Evolutionary conservation across 2,888 invertebrate genomes (phyloP), one percentile per base, ranked within the genome.

Genomic region (Carpatolechia fugitivella): DNA sequence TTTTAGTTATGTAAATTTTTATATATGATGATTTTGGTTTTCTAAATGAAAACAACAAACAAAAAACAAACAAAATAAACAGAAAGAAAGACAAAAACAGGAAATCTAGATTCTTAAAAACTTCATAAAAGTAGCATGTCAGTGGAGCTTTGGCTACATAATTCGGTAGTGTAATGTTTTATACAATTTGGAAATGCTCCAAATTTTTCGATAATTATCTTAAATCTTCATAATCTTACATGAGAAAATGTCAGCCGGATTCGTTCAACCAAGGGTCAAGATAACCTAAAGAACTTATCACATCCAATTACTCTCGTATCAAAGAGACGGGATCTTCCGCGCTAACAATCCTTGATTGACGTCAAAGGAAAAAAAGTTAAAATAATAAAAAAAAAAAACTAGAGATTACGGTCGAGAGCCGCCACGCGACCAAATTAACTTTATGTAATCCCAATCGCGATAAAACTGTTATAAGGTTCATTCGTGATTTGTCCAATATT

Each of bases 371-470:
- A 44, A 44, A 78, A 63, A 60, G 60, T 58, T 68, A 68, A 29
- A 44, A 13, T 64, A 66, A 13, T 64, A 66, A 60, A 60, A 55
- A 60, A 60, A 65, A 63, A 72, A 69, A 75, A 65, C 63, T 41
- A 31, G 57, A 68, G 72, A 73, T 72, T 68, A 68, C 60, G 68
- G 72, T 70, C 66, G 58, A 65, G 68, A 71, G 72, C 62, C 56
- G 84, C 78, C 88, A 87, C 88, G 88, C 80, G 89, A 80, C 83
- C 74, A 76, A 85, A 85, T 88, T 88, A 85, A 88, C 85, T 86
- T 78, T 66, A 66, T 84, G 86, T 88, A 82, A 87, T 87, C 54
- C 57, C 50, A 11, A 47, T 52, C 47, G 29, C 36, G 55, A 55
- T 55, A 44, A 44, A 44, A 44, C 44, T 44, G 44, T 44, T 29